Evolutionary conservation across 2,888 invertebrate genomes (phyloP).

Genomic region (Tenthredo notha): DNA sequence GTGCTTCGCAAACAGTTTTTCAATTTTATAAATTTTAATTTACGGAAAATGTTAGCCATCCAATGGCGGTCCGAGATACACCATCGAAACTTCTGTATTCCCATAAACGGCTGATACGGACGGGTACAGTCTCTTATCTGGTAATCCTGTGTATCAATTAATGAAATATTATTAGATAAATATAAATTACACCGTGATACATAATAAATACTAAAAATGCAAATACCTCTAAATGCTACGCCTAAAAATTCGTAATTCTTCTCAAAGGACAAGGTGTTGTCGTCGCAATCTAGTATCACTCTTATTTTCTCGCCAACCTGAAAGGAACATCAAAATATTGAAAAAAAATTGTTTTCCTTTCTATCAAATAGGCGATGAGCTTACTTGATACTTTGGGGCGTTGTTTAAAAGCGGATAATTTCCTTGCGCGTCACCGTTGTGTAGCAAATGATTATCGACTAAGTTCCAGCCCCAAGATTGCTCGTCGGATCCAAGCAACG

Average conservation of each 20-base stretch:
- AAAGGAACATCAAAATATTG: constrained; percentile 63
- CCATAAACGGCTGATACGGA: constrained; percentile 99
- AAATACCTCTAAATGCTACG: constrained; percentile 94
- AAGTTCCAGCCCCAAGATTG: constrained; percentile 99
- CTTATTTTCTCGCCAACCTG: constrained; percentile 98
- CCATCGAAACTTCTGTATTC: constrained; percentile 99
- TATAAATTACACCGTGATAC: neutral
- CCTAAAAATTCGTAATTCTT: constrained; percentile 99
- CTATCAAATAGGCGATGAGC: neutral
- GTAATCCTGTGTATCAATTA: constrained; percentile 85
- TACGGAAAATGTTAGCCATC: constrained; percentile 88
- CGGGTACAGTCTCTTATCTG: constrained; percentile 95
- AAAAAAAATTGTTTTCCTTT: neutral
- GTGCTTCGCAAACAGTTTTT: neutral
- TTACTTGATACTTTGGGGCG: constrained; percentile 97
- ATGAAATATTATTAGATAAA: neutral
- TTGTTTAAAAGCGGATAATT: constrained; percentile 97
- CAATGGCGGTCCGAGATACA: constrained; percentile 97
- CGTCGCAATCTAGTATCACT: constrained; percentile 98
- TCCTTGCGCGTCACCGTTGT: constrained; percentile 97
- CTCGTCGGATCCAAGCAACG: constrained; percentile 96
- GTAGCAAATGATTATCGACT: constrained; percentile 97
- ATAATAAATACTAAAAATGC: constrained; percentile 12
- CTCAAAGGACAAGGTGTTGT: constrained; percentile 97
- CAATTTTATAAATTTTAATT: neutral